Evolutionary conservation across 2,797 vertebrate species (phyloP).

Genomic region (Cyprinodon diabolis): DNA sequence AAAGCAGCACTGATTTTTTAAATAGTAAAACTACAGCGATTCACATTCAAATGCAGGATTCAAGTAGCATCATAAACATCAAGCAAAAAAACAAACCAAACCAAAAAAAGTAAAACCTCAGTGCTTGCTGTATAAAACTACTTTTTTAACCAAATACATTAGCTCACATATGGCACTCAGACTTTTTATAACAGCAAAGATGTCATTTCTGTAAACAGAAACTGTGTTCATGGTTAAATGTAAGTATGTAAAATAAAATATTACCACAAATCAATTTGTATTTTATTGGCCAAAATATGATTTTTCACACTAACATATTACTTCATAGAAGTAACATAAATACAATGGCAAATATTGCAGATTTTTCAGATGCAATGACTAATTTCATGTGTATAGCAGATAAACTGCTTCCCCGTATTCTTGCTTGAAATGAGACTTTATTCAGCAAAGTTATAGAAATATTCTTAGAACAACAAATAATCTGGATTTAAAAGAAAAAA

Average conservation of each 20-base stretch:
- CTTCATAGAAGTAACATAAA: constrained; percentile 71
- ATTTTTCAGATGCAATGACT: constrained; percentile 29
- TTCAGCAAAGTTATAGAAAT: constrained; percentile 1
- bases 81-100: constrained; percentile 55
- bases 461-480: constrained; percentile 4
- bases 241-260: constrained; percentile 13
- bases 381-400: constrained; percentile 21
- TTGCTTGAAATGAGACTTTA: constrained; percentile 14
- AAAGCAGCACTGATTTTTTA: constrained; percentile 68
- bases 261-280: constrained; percentile 20
- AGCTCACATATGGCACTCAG: constrained; percentile 27
- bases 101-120: constrained; percentile 20
- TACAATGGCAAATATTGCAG: constrained; percentile 29
- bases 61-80: constrained; percentile 62
- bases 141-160: constrained; percentile 8
- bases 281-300: constrained; percentile 29
- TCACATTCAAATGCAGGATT: constrained; percentile 68
- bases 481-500: constrained; percentile 27
- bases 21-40: constrained; percentile 65
- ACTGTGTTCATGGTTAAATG: neutral
- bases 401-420: constrained; percentile 2
- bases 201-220: neutral
- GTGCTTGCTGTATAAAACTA: constrained; percentile 12
- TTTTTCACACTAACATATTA: constrained; percentile 43
- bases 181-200: constrained; percentile 7